These are phyloP conservation scores for Synergus japonicus DNA, from an alignment of 2,888 invertebrate genomes.

Conservation along the genomic window DNA sequence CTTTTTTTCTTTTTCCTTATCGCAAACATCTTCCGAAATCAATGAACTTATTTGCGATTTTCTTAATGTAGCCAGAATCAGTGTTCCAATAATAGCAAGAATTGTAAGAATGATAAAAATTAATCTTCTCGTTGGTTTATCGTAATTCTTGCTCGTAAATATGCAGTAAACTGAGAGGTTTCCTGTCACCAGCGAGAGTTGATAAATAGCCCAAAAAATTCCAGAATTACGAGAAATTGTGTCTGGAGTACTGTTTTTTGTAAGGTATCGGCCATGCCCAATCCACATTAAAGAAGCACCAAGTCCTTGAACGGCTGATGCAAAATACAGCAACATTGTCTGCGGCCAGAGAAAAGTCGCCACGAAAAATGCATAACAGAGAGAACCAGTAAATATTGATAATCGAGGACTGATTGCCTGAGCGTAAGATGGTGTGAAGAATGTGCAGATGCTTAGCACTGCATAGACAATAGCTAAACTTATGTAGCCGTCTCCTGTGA, in stretches of 20 bases:
- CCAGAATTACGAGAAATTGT: constrained; percentile 97
- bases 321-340: constrained; percentile 90
- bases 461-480: constrained; percentile 96
- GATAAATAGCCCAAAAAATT: constrained; percentile 97
- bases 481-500: constrained; percentile 91
- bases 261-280: constrained; percentile 94
- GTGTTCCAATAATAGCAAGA: constrained; percentile 85
- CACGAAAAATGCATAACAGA: constrained; percentile 94
- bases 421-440: constrained; percentile 95
- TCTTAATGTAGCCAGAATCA: constrained; percentile 83
- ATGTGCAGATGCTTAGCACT: constrained; percentile 93
- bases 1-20: constrained; percentile 78
- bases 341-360: constrained; percentile 91
- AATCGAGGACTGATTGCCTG: constrained; percentile 90
- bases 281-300: constrained; percentile 98
- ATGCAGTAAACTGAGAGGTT: constrained; percentile 96
- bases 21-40: constrained; percentile 74
- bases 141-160: constrained; percentile 86
- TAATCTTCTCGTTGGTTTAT: constrained; percentile 84
- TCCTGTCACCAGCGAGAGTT: constrained; percentile 95
- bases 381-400: constrained; percentile 91
- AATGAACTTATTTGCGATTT: constrained; percentile 77
- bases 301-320: constrained; percentile 91
- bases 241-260: constrained; percentile 91
- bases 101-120: constrained; percentile 90